Evolutionary conservation across 2,888 invertebrate species (phyloP), one percentile per base, ranked within the genome.

Genomic region (Hesperia comma): DNA sequence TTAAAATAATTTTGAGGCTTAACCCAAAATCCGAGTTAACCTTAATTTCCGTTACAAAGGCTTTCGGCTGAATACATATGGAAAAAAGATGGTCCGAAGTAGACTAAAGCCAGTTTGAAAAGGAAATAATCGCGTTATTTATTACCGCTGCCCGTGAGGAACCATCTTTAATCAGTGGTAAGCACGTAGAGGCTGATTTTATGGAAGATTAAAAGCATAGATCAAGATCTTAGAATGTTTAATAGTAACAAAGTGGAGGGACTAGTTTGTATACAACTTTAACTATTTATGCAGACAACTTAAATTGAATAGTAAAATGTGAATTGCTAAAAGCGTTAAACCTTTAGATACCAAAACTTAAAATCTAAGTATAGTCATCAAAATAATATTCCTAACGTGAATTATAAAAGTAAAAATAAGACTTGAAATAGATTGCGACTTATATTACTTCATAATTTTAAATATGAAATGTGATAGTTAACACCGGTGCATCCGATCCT

Each of bases 71-170:
- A 81, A 80, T 85, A 85, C 83, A 81, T 78, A 84, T 79, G 55
- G 73, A 85, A 87, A 85, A 85, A 82, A 79, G 78, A 77, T 76
- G 78, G 77, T 79, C 83, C 74, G 74, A 72, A 72, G 73, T 80
- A 83, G 80, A 80, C 80, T 81, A 77, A 83, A 79, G 84, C 81
- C 79, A 83, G 86, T 86, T 86, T 83, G 76, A 82, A 87, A 85
- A 88, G 84, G 87, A 89, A 88, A 89, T 91, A 90, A 92, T 92
- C 90, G 80, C 78, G 86, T 91, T 92, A 92, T 92, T 92, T 92
- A 92, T 92, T 90, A 79, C 90, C 78, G 76, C 74, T 78, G 82
- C 79, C 85, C 79, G 81, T 80, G 83, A 84, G 79, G 81, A 82
- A 80, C 82, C 85, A 85, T 84, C 79, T 90, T 86, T 91, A 92